Evolutionary conservation across 2,113 vertebrate genomes (phyloP), one percentile per base, ranked within the genome.

Genomic region (Mesitornis unicolor): DNA sequence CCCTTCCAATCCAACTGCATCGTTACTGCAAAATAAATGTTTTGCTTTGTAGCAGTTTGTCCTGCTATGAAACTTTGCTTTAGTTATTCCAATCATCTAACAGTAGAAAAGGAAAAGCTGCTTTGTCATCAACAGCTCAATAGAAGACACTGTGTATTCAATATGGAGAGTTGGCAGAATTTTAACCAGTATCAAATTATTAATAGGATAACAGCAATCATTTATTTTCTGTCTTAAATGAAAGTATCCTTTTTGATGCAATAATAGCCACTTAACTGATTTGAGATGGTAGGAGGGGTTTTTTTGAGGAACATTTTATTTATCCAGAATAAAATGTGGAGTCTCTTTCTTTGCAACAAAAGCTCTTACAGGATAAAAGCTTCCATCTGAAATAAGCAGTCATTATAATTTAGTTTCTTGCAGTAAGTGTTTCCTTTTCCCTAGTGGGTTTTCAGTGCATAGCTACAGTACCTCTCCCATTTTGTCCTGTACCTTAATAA

Each of bases 181-280:
- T 96, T 84, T 97, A 97, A 95, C 85, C 73, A 94, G 86, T 92
- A 50, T 64, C 64, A 79, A 50, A 64, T 91, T 93, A 95, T 92
- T 95, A 87, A 87, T 93, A 91, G 85, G 63, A 88, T 89, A 92
- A 80, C 87, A 88, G 79, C 70, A 93, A 93, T 96, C 88, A 90
- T 96, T 94, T 96, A 92, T 96, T 97, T 98, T 92, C 86, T 86
- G 64, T 70, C 75, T 97, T 90, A 93, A 96, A 94, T 89, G 51
- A 91, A 95, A 95, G 53, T 90, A 68, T 82, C 67, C 47, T 75
- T 89, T 95, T 87, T 93, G 47, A 36, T 77, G 40, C 19, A 92
- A 91, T 90, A 92, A 68, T 85, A 67, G 24, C 88, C 67, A 93
- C 84, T 97, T 94, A 84, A 81, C 94, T 84, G 86, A 96, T 96